phyloP scores from a whole-genome alignment of 2,888 invertebrate species.

The Serrognathus titanus region DNA sequence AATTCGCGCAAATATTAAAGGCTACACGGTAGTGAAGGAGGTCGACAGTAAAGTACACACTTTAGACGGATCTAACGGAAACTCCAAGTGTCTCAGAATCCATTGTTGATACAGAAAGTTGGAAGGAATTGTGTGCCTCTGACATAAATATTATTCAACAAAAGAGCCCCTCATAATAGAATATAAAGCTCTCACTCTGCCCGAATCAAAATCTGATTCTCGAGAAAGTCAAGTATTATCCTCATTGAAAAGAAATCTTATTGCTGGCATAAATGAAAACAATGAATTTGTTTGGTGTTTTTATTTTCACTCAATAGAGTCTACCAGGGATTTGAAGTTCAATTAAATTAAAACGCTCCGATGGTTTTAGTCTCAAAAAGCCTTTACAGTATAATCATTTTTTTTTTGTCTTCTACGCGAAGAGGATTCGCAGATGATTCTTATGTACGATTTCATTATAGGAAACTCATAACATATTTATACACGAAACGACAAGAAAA shows the following conservation, averaged over 20 bases:
- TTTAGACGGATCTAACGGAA: conserved; percentile 30
- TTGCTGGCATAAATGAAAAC: conserved; percentile 17
- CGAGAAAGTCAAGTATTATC: conserved; percentile 26
- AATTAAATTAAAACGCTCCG: too few relatives aligned
- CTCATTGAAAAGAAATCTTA: conserved; percentile 17
- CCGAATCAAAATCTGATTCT: conserved; percentile 21
- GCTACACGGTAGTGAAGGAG: conserved; percentile 28
- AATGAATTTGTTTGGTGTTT: conserved; percentile 9
- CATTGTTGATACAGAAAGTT: conserved; percentile 44
- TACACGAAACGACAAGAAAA: conserved; percentile 14
- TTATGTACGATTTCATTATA: background rate
- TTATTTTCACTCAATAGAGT: background rate
- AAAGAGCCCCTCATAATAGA: conserved; percentile 39
- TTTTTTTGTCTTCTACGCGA: too few relatives aligned
- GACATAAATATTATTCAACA: conserved; percentile 46
- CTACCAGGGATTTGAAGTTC: too few relatives aligned
- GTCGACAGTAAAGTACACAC: conserved; percentile 27
- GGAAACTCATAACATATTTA: conserved; percentile 2
- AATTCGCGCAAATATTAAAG: conserved; percentile 28
- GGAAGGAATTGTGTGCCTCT: conserved; percentile 38
- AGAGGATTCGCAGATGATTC: background rate
- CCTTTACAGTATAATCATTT: too few relatives aligned
- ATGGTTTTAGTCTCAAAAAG: too few relatives aligned
- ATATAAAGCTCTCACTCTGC: conserved; percentile 35
- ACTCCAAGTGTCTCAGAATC: conserved; percentile 36